Base-by-base conservation (phyloP, 2,888 invertebrate genomes). In the Priapulus caudatus region DNA sequence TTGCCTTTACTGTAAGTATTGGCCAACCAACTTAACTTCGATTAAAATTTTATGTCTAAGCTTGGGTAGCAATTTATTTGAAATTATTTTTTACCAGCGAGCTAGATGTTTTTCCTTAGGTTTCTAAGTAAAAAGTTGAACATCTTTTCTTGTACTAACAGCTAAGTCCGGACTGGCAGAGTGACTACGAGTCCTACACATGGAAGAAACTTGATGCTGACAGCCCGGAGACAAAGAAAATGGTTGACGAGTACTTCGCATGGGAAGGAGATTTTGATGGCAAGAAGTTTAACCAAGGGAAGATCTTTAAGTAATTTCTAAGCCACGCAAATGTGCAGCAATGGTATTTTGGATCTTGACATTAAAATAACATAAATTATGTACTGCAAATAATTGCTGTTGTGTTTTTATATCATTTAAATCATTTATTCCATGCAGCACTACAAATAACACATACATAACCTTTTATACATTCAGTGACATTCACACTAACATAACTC, bases 211-310 rank as follows among this genome's bases (percentile, higher is more conserved):
- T 98, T 58, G 88, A 98, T 73, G 77, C 89, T 20, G 74, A 77
- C 58, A 78, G 78, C 51, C 80, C 80, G 52, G 83, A 84, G 66
- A 90, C 91, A 51, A 92, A 90, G 77, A 78, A 83, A 62, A 71
- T 91, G 52, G 88, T 97, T 15, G 75, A 81, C 58, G 83, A 91
- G 65, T 95, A 93, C 75, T 84, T 95, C 74, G 79, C 85, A 45
- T 92, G 91, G 91, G 77, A 79, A 62, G 93, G 92, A 57, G 90
- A 95, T 73, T 86, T 84, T 70, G 72, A 78, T 50, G 95, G 91
- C 54, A 86, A 92, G 70, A 80, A 82, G 69, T 93, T 95, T 79
- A 93, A 92, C 77, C 91, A 97, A 78, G 98, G 97, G 74, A 98
- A 98, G 78, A 86, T 97, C 74, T 98, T 95, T 80, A 98, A 98